Evolutionary conservation across 2,888 invertebrate species (phyloP).

Genomic region (Drosophila dives): DNA sequence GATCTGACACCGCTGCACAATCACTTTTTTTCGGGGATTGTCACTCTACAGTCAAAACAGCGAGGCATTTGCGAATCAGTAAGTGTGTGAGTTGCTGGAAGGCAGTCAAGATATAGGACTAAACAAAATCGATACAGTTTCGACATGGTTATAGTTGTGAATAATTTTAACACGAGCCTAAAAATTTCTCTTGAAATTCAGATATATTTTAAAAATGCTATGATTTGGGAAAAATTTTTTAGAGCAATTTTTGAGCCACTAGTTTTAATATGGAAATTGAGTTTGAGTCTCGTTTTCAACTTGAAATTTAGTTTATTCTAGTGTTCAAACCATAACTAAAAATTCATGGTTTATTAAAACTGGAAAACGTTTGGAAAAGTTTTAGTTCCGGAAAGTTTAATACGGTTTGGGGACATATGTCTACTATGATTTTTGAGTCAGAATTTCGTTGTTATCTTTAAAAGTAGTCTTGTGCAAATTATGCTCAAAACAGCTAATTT

Average conservation of each 20-base stretch:
- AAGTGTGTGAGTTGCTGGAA: background rate
- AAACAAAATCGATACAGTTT: background rate
- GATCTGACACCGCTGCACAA: constrained; percentile 58
- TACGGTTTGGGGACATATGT: background rate
- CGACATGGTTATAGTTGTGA: background rate
- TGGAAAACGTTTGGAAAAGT: fast-evolving
- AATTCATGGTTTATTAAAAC: background rate
- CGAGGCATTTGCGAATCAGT: constrained; percentile 15
- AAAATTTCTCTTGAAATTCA: background rate
- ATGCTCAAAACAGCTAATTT: too few relatives aligned
- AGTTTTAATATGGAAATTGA: background rate
- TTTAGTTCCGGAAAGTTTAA: background rate
- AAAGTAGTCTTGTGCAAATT: background rate
- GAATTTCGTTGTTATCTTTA: background rate
- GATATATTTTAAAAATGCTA: background rate
- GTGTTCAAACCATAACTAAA: background rate
- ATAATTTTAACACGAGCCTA: background rate
- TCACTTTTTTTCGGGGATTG: constrained; percentile 77
- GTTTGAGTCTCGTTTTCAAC: background rate
- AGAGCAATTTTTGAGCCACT: background rate
- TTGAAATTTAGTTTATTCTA: background rate
- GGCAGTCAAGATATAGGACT: too few relatives aligned
- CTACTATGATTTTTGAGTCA: background rate
- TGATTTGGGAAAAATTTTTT: too few relatives aligned
- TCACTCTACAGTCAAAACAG: constrained; percentile 43